These are phyloP conservation scores for Corvus hawaiiensis DNA, from an alignment of 2,113 vertebrate species.

Conservation along the genomic window DNA sequence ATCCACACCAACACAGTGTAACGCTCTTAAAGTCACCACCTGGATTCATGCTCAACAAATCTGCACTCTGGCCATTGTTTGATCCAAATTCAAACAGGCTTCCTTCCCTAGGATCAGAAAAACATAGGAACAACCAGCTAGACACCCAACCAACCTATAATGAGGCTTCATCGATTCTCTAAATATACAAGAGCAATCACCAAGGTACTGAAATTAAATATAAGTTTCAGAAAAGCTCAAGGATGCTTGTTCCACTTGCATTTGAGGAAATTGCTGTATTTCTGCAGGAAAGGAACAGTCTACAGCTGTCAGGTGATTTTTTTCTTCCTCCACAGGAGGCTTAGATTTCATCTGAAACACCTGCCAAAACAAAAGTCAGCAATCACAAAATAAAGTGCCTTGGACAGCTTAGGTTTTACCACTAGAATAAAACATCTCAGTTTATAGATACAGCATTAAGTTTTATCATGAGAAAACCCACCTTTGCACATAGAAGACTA, in stretches of 20 bases:
- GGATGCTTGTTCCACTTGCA: constrained; percentile 12
- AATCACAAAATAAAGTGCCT: constrained; percentile 57
- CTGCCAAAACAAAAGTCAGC: constrained; percentile 60
- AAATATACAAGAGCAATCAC: not conserved
- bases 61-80: not conserved
- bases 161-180: not conserved
- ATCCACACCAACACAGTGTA: not conserved
- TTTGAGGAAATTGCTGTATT: constrained; percentile 48
- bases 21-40: not conserved
- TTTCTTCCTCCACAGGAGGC: constrained; percentile 60
- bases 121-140: not conserved
- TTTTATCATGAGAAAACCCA: not conserved
- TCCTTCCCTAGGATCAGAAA: not conserved
- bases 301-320: constrained; percentile 51
- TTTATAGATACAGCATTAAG: not conserved
- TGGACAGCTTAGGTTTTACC: constrained; percentile 2
- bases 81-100: not conserved
- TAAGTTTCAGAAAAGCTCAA: constrained; percentile 24
- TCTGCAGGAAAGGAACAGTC: constrained; percentile 53
- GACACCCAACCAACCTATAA: not conserved
- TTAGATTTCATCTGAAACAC: constrained; percentile 59
- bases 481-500: not conserved
- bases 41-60: not conserved
- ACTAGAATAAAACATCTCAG: not conserved
- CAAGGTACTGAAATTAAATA: not conserved